Evolutionary conservation across 2,113 vertebrate species (phyloP), one percentile per base, ranked within the genome.

Genomic region (Microtus ochrogaster): DNA sequence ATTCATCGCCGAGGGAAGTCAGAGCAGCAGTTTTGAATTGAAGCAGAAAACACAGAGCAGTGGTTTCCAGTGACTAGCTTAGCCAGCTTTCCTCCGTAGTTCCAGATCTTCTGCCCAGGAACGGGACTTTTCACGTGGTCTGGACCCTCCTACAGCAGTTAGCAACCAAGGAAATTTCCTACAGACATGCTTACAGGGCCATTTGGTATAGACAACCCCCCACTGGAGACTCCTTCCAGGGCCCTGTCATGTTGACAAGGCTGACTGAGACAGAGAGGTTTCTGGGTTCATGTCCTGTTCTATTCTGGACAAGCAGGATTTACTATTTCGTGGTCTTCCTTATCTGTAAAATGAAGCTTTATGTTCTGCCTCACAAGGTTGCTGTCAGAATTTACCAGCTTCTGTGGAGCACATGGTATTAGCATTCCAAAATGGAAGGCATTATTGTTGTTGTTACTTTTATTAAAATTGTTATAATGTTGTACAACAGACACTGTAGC

Each of bases 381-480:
- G 30, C 28, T 17, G 5, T 72, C 47, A 44, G 90, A 49, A 36
- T 11, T 49, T 61, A 39, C 33, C 10, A 63, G 30, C 12, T 55
- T 78, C 30, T 77, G 24, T 47, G 7, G 72, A 58, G 74, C 72
- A 65, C 0, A 7, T 11, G 33, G 24, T n/a, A 58, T 73, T 90
- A n/a, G 9, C 65, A 33, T 83, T 70, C 72, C 13, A 33, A 81
- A 58, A 70, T 41, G 3, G 21, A 74, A 93, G 44, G 24, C 19
- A 7, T 87, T 7, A 12, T 14, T 79, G 0, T 26, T 70, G 0
- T 4, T 55, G 12, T 63, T 61, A 5, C 13, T 49, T 33, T 22
- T 39, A 84, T 52, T 92, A 68, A 92, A 74, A 72, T 94, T 83
- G 11, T 66, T 87, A 90, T 90, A 26, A 39, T 81, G 22, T 41